A percentile compares a stretch with the other conserved stretches of the same genome.
Evolutionary conservation across 1,140 invertebrate species (phyloP).

Genomic region (Dendrolimus kikuchii): DNA sequence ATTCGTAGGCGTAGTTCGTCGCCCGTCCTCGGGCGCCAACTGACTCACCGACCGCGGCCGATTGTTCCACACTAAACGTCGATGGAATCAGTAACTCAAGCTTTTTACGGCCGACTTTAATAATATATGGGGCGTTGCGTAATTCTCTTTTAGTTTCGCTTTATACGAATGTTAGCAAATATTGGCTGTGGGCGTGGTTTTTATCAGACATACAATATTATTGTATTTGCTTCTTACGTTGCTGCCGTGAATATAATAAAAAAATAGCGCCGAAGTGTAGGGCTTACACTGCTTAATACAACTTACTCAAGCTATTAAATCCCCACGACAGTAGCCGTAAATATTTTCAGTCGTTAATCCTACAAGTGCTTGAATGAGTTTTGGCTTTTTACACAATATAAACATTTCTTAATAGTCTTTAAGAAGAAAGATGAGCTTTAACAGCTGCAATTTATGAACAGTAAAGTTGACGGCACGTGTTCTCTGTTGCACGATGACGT

Average conservation of each 20-base stretch:
- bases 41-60: slow-evolving; percentile 48
- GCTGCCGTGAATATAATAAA: too few relatives aligned
- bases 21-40: slow-evolving; percentile 45
- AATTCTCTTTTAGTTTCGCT: slow-evolving; percentile 38
- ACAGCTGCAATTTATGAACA: slow-evolving; percentile 57
- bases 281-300: too few relatives aligned
- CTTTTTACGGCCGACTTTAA: slow-evolving; percentile 53
- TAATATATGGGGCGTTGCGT: slow-evolving; percentile 62
- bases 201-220: slow-evolving; percentile 10
- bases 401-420: slow-evolving; percentile 57
- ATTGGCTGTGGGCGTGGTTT: slow-evolving; percentile 24
- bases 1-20: slow-evolving; percentile 51
- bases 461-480: slow-evolving; percentile 56
- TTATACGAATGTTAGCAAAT: slow-evolving; percentile 33
- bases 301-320: slow-evolving; percentile 6
- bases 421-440: slow-evolving; percentile 68
- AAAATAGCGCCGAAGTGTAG: too few relatives aligned
- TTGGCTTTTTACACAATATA: slow-evolving; percentile 60
- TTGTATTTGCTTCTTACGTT: neutral
- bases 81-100: slow-evolving; percentile 58
- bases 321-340: slow-evolving; percentile 34
- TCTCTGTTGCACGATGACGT: slow-evolving; percentile 29
- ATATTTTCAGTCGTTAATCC: slow-evolving; percentile 50
- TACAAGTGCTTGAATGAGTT: slow-evolving; percentile 23
- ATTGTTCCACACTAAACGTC: slow-evolving; percentile 62